A percentile compares a stretch with the other conserved stretches of the same genome.
Evolutionary conservation across 2,113 vertebrate species (phyloP).

Genomic region (Hippocampus mohnikei): DNA sequence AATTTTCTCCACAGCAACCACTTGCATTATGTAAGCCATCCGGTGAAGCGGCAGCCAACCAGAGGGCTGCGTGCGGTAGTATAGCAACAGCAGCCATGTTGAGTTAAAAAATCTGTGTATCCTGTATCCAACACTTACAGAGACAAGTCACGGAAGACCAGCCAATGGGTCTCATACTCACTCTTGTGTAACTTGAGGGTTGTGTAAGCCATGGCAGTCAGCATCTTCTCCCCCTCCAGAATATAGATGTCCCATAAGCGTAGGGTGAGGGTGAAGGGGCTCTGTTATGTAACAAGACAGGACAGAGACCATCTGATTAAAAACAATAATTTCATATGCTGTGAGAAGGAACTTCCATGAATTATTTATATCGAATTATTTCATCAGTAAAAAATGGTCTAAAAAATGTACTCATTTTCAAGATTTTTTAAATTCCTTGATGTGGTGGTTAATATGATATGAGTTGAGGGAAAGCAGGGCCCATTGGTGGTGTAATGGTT

Average conservation of each 20-base stretch:
- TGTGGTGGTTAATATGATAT: too few relatives aligned
- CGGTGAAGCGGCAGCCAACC: slow-evolving; percentile 44
- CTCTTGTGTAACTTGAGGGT: slow-evolving; percentile 84
- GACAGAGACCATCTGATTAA: slow-evolving; percentile 1
- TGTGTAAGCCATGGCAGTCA: slow-evolving; percentile 82
- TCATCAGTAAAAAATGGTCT: not conserved
- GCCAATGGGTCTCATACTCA: slow-evolving; percentile 58
- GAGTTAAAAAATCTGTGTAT: not conserved
- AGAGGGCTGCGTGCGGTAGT: slow-evolving; percentile 20
- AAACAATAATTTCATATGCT: not conserved
- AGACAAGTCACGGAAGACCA: not conserved
- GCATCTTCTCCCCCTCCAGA: slow-evolving; percentile 79
- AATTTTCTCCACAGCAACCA: slow-evolving; percentile 58
- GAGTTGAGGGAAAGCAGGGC: too few relatives aligned
- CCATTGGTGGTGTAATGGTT: too few relatives aligned
- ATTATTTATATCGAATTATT: not conserved
- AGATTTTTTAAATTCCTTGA: too few relatives aligned
- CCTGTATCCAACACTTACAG: slow-evolving; percentile 3
- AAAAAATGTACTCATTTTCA: not conserved
- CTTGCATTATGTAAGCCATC: slow-evolving; percentile 58
- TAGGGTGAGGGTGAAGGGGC: slow-evolving; percentile 82
- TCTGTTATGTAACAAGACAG: slow-evolving; percentile 64
- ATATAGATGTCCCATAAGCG: slow-evolving; percentile 87
- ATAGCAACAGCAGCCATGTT: slow-evolving; percentile 32
- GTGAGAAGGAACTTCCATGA: not conserved